Base-by-base conservation (phyloP, 2,888 invertebrate genomes). In the Leptopilina drosophilae region DNA sequence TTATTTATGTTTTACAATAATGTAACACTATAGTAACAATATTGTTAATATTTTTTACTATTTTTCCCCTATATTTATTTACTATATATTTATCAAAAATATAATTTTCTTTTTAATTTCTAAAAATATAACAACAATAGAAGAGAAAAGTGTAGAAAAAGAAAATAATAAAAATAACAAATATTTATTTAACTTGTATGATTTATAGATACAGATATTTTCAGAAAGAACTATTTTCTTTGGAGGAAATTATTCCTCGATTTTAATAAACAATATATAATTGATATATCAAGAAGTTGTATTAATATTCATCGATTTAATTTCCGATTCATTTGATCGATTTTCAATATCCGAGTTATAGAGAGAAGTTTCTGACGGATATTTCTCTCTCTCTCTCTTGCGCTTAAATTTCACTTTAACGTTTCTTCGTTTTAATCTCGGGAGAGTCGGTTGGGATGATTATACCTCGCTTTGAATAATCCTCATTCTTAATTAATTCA, bases 361-460 rank as follows among this genome's bases (percentile, higher is more conserved):
- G 20, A 62, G 20, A 62, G 62, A 62, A 62, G 62, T 62, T 62
- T 8, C 62, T 62, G 62, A 7, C 20, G 6, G 15, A 20, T 62
- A 62, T 62, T 49, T 49, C 49, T 49, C 59, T 59, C 33, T 33
- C 33, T 33, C 33, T 33, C 33, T 33, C 33, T 33, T 5, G 33
- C 62, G 62, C 62, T 62, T 62, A 62, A 62, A 62, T n/a, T 62
- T 62, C 62, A 62, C 62, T 62, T 62, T 62, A 49, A 62, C 62
- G 62, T 62, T 62, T 20, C 62, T 62, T 62, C 62, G 62, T 62
- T 62, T 62, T 62, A 62, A 62, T 62, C 62, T 62, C 62, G 15
- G 11, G 49, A 49, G 62, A 20, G 62, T 62, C 20, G 62, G 62
- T 62, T 20, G 62, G 59, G 62, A 62, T 62, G 20, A 62, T 62